A percentile compares a stretch with the other conserved stretches of the same genome.
phyloP scores from a whole-genome alignment of 1,140 invertebrate genomes.

The Drosophila watanabei region DNA sequence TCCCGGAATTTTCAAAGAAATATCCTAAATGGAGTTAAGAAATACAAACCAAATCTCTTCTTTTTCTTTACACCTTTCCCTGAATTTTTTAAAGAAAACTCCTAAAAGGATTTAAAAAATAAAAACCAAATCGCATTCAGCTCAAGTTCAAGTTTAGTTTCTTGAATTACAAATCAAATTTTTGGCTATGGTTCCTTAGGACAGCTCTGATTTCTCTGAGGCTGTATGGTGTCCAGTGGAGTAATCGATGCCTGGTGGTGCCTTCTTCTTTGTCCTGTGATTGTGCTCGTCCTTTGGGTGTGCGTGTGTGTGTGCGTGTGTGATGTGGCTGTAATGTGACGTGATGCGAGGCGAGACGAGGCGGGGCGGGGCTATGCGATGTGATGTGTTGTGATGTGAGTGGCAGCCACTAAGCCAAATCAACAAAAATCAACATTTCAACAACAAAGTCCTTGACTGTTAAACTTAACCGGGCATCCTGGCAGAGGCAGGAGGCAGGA shows the following conservation, averaged over 20 bases:
- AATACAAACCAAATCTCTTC: not conserved
- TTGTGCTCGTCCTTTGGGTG: slow-evolving; percentile 5
- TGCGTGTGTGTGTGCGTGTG: not conserved
- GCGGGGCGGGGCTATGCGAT: not conserved
- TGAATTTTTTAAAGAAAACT: not conserved
- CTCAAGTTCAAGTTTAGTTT: not conserved
- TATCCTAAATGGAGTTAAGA: not conserved
- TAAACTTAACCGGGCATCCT: slow-evolving; percentile 75
- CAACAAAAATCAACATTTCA: slow-evolving; percentile 83
- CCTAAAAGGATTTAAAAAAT: not conserved
- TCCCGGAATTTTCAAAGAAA: not conserved
- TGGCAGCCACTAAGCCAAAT: slow-evolving; percentile 82
- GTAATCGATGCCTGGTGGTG: slow-evolving; percentile 35
- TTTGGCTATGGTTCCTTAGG: not conserved
- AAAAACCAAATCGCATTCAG: not conserved
- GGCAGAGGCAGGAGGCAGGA: slow-evolving; percentile 8
- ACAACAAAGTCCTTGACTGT: slow-evolving; percentile 83
- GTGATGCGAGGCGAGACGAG: not conserved
- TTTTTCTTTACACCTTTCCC: not conserved
- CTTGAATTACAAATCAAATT: not conserved
- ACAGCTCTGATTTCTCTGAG: not conserved
- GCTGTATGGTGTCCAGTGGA: slow-evolving; percentile 13
- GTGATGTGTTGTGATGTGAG: slow-evolving; percentile 60
- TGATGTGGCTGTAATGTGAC: slow-evolving; percentile 7
- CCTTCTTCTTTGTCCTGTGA: slow-evolving; percentile 17